These are phyloP conservation scores for Aphidoletes aphidimyza DNA, from an alignment of 2,888 invertebrate species.

Conservation along the genomic window DNA sequence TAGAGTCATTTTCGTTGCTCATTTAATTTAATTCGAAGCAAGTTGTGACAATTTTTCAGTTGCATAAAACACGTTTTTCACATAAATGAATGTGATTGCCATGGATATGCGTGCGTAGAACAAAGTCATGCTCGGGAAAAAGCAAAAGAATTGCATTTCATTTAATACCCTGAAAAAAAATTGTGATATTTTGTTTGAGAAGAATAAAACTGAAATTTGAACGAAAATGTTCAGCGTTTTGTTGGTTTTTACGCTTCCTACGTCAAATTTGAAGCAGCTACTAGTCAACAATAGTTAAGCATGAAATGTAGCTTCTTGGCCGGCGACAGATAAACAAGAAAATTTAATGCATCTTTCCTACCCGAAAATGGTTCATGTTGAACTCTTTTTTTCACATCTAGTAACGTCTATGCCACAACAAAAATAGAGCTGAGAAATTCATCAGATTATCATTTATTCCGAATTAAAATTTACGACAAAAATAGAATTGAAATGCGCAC, in stretches of 20 bases:
- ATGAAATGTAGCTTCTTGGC: neutral
- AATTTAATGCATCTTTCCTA: conserved; percentile 8
- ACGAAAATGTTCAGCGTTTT: neutral
- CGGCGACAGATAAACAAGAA: neutral
- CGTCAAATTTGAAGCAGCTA: conserved; percentile 8
- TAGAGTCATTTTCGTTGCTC: neutral
- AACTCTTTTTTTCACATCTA: neutral
- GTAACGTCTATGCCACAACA: neutral
- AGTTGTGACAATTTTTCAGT: conserved; percentile 3
- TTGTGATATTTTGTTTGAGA: neutral
- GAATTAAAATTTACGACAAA: neutral
- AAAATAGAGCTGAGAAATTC: conserved; percentile 2
- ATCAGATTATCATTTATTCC: conserved; percentile 32
- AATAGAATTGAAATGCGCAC: conserved; percentile 20
- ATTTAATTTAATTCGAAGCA: neutral
- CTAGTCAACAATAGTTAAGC: neutral
- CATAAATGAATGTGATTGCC: neutral
- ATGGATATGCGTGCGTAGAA: neutral
- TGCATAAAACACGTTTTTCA: conserved; percentile 2
- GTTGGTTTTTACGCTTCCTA: neutral
- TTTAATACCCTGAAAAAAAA: neutral
- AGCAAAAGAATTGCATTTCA: neutral
- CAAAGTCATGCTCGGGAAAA: neutral
- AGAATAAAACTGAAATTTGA: too few relatives aligned
- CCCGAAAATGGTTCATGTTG: neutral